Percentiles rank a stretch among this genome's conserved stretches.
Evolutionary conservation across 2,888 invertebrate genomes (phyloP).

Genomic region (Autographa pulchrina): DNA sequence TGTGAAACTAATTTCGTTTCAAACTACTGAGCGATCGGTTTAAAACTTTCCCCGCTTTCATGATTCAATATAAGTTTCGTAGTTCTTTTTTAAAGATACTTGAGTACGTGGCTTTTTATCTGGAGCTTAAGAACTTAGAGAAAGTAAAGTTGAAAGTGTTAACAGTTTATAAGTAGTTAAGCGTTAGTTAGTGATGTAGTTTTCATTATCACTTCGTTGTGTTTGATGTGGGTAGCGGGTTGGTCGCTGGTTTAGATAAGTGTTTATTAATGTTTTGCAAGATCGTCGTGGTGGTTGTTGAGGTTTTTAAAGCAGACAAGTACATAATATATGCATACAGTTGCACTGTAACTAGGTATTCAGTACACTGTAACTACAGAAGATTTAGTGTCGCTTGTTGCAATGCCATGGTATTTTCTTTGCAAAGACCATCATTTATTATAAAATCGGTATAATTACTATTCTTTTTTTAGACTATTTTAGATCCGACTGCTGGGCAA

Average conservation of each 20-base stretch:
- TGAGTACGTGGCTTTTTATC: conserved; percentile 48
- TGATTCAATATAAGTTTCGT: conserved; percentile 58
- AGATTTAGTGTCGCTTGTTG: too few relatives aligned
- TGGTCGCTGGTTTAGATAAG: background rate
- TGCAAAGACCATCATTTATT: too few relatives aligned
- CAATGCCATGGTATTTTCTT: too few relatives aligned
- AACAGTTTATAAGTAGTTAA: conserved; percentile 29
- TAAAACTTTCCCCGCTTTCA: conserved; percentile 51
- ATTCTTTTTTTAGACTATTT: too few relatives aligned
- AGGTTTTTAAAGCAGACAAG: too few relatives aligned
- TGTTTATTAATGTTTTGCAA: too few relatives aligned
- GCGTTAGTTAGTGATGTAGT: background rate
- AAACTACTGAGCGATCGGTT: conserved; percentile 51
- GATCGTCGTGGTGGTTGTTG: too few relatives aligned
- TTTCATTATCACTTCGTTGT: conserved; percentile 1
- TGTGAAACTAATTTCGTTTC: conserved; percentile 51
- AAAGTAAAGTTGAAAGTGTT: conserved; percentile 37
- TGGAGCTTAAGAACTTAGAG: conserved; percentile 7
- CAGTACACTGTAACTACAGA: too few relatives aligned
- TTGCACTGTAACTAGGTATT: too few relatives aligned
- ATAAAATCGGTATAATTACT: too few relatives aligned
- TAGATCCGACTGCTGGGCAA: too few relatives aligned
- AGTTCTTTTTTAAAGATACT: conserved; percentile 44
- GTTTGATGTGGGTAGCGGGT: background rate
- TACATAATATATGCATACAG: too few relatives aligned